A percentile compares a stretch with the other conserved stretches of the same genome.
Conservation (phyloP, 2,888 invertebrate genomes). For the Nasonia oneida region DNA sequence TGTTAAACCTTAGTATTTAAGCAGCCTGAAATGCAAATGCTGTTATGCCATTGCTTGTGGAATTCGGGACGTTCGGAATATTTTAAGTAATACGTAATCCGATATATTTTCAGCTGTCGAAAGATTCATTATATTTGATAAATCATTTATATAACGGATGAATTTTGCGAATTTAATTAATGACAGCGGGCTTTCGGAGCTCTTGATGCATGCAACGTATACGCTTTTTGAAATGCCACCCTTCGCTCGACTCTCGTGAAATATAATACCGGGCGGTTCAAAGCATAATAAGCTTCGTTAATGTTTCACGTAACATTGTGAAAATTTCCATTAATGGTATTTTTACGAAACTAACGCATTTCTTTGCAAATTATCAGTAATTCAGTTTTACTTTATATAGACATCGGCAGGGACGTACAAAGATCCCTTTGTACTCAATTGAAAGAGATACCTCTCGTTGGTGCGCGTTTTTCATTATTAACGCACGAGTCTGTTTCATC, state of each 20-base stretch:
- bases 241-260: constrained; percentile 20
- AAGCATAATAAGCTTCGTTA: constrained; percentile 14
- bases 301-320: constrained; percentile 10
- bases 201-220: background rate
- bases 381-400: background rate
- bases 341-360: background rate
- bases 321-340: background rate
- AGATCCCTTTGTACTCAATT: background rate
- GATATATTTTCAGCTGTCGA: background rate
- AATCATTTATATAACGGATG: background rate
- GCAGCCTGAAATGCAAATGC: background rate
- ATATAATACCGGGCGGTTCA: constrained; percentile 5
- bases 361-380: background rate
- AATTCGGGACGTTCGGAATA: too few species aligned
- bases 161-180: background rate
- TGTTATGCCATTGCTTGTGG: too few species aligned
- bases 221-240: background rate
- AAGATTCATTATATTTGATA: background rate
- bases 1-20: background rate
- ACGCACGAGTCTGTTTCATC: background rate
- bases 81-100: too few species aligned
- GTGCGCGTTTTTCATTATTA: background rate
- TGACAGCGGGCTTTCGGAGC: background rate
- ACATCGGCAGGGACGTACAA: background rate
- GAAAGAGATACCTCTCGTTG: background rate